Base-by-base conservation (phyloP, 2,113 vertebrate species). In the Corydoras sp. region DNA sequence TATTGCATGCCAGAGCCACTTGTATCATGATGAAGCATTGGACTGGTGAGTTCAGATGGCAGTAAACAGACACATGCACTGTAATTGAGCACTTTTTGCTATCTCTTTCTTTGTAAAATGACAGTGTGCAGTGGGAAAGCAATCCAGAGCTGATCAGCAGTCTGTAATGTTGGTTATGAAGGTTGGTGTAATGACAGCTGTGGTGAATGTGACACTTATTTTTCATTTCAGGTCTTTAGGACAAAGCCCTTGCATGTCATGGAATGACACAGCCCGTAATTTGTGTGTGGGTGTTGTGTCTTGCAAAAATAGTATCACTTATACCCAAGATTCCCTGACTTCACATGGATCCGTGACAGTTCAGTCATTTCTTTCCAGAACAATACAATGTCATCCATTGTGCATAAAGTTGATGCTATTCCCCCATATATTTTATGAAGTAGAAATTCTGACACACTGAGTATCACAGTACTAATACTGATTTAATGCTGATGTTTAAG, bases 91-190 rank as follows among this genome's bases (percentile, higher is more conserved):
- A 71, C 63, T 53, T 35, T 62, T 50, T 51, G 24, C 68, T 10
- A 48, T 61, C 54, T 60, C 32, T 48, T 24, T 61, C 55, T 24
- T 30, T 43, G 29, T 59, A 48, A 68, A 68, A 68, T 68, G 54
- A 78, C 32, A 48, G 68, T 71, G 51, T 78, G 35, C 58, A 68
- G 31, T 48, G 63, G 72, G 63, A 29, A 68, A 60, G 60, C 60
- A 69, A 58, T 72, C 11, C 24, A 68, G 63, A 72, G 59, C 62
- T 69, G 77, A 75, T 62, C 77, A 72, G 55, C 67, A 63, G 48
- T 59, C 49, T 65, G 61, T 78, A 75, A 75, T 75, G 73, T 65
- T 79, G 72, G 77, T 68, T 75, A 13, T 72, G 56, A 79, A 65
- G 55, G 69, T 58, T 75, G 77, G 35, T 54, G 50, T 79, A 75